These are phyloP conservation scores for Anastrepha obliqua DNA, from an alignment of 1,140 invertebrate species.

Conservation along the genomic window DNA sequence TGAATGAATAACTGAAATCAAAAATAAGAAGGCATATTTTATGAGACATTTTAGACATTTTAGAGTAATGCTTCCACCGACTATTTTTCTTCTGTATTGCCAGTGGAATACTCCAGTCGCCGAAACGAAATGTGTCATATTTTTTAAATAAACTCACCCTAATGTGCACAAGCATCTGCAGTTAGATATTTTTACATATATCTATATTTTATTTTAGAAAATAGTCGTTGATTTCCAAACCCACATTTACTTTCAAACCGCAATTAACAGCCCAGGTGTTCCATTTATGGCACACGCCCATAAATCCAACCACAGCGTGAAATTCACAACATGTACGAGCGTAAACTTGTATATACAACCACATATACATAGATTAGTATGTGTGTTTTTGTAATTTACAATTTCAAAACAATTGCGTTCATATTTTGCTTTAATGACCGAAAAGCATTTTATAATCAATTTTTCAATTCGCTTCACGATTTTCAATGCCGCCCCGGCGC, in stretches of 20 bases:
- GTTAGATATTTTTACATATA: no score
- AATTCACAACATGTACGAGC: not conserved
- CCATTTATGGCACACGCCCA: slow-evolving; percentile 34
- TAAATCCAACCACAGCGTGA: slow-evolving; percentile 39
- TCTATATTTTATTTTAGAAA: not conserved
- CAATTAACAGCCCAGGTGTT: slow-evolving; percentile 45
- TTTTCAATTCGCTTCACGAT: not conserved
- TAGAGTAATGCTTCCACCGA: no score
- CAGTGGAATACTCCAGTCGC: no score
- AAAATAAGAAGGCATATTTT: no score
- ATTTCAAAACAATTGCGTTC: slow-evolving; percentile 40
- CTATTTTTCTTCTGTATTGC: no score
- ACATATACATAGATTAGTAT: no score
- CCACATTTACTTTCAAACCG: not conserved
- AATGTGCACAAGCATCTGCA: no score
- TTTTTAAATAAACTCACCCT: no score
- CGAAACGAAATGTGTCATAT: no score
- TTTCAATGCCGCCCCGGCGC: not conserved
- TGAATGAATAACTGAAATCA: no score
- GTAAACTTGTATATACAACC: not conserved
- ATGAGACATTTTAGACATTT: no score
- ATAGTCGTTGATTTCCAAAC: not conserved
- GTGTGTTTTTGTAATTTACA: slow-evolving; percentile 2
- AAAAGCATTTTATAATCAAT: slow-evolving; percentile 51
- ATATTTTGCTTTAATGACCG: slow-evolving; percentile 49